Conservation (phyloP, 2,113 vertebrate species). For the Bettongia penicillata region DNA sequence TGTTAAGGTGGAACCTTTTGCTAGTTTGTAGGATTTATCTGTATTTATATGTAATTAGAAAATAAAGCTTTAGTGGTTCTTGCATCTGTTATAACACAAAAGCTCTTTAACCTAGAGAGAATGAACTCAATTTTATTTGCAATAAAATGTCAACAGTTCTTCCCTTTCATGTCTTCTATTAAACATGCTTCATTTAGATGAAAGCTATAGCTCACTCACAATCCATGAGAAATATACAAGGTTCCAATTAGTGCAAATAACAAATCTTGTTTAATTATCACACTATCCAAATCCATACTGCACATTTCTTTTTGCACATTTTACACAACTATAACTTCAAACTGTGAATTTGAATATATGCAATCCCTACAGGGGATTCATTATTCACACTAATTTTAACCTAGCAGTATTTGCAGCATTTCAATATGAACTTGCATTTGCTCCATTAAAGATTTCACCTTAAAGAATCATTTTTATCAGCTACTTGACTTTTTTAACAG, state of each 20-base stretch:
- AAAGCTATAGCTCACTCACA: slow-evolving; percentile 68
- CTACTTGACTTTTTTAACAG: slow-evolving; percentile 73
- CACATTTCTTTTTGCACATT: background rate
- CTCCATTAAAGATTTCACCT: slow-evolving; percentile 86
- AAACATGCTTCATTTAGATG: slow-evolving; percentile 67
- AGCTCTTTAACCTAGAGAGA: slow-evolving; percentile 57
- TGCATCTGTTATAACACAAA: slow-evolving; percentile 63
- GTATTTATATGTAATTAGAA: slow-evolving; percentile 48
- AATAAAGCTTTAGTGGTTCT: slow-evolving; percentile 74
- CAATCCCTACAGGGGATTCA: background rate
- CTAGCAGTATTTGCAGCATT: slow-evolving; percentile 33
- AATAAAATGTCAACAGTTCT: slow-evolving; percentile 48
- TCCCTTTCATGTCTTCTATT: slow-evolving; percentile 56
- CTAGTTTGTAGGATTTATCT: slow-evolving; percentile 56
- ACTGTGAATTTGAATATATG: background rate
- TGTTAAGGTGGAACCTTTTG: slow-evolving; percentile 87
- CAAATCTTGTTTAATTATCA: background rate
- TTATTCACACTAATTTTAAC: background rate
- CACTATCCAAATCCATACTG: background rate
- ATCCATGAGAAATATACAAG: slow-evolving; percentile 56
- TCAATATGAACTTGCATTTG: slow-evolving; percentile 74
- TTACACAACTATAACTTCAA: background rate
- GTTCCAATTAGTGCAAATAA: background rate
- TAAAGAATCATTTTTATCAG: slow-evolving; percentile 83
- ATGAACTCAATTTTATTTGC: slow-evolving; percentile 59